These are phyloP conservation scores for Psophia crepitans DNA, from an alignment of 2,113 vertebrate genomes.

Conservation along the genomic window DNA sequence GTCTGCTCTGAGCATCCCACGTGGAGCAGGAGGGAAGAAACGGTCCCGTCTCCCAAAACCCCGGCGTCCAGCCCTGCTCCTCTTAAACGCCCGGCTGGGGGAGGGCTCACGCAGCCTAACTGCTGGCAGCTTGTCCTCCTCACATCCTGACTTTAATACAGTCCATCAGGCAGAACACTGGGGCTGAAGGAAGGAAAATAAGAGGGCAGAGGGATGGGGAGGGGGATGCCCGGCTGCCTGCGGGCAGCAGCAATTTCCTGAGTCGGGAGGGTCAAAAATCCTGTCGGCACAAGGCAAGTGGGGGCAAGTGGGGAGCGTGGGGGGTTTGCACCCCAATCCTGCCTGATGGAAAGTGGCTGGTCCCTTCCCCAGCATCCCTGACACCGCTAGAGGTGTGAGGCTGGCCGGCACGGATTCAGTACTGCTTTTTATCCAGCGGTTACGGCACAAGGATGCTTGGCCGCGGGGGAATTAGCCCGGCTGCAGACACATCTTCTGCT, in stretches of 20 bases:
- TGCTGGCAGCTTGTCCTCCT: background rate
- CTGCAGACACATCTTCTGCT: background rate
- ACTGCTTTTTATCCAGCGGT: background rate
- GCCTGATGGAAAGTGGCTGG: background rate
- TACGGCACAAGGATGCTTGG: fast-evolving
- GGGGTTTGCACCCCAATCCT: background rate
- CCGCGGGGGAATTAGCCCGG: fast-evolving
- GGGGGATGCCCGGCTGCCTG: background rate
- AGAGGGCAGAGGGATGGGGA: background rate
- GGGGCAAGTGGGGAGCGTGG: fast-evolving
- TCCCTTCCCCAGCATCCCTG: fast-evolving
- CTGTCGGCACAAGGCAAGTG: fast-evolving
- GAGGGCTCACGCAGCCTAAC: background rate
- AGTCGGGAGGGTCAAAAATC: background rate
- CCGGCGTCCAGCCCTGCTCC: background rate
- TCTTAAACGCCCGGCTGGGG: background rate
- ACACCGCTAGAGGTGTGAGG: fast-evolving
- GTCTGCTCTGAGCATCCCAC: background rate
- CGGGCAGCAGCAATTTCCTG: background rate
- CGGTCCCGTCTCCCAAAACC: fast-evolving
- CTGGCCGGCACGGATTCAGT: background rate
- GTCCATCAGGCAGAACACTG: background rate
- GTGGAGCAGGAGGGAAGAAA: background rate
- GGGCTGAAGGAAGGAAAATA: fast-evolving
- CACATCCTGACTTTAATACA: background rate